Evolutionary conservation across 2,888 invertebrate genomes (phyloP), one percentile per base, ranked within the genome.

Genomic region (Parnassius mnemosyne): DNA sequence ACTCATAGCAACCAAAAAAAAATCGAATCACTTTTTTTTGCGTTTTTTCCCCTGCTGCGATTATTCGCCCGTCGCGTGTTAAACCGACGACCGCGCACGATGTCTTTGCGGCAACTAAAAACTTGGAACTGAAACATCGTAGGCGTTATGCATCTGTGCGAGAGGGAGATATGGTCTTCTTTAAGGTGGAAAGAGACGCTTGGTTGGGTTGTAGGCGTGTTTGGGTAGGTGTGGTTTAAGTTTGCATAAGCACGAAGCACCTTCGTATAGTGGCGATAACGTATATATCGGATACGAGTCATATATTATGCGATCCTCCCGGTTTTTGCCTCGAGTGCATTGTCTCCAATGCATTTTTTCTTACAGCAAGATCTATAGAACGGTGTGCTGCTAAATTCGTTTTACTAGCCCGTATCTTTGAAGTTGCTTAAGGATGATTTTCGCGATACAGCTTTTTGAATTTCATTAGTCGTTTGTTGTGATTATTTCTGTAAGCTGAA

Each of bases 31-130:
- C 55, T 70, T 75, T 77, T 77, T 79, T 71, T 66, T 71, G 68
- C 64, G 69, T 73, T 78, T 81, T 76, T 76, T 68, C 66, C 56
- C 58, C 64, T 66, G 47, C 54, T 61, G 57, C 68, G 67, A 68
- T 72, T 73, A 69, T 68, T 75, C 69, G 67, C 63, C 65, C 70
- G 73, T 68, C 71, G 64, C 47, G 69, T 62, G 67, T 71, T 72
- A 79, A 20, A 75, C 79, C 87, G 85, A 78, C 84, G 76, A 72
- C 76, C 78, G 77, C 75, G 75, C 69, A 66, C 87, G 83, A 75
- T 73, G 88, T 81, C 89, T 85, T 86, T 80, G 73, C 77, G 77
- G 74, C 82, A 79, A 91, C 90, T 91, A 91, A 91, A 91, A 91
- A 91, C 84, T 82, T 70, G 76, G 65, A 69, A 71, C 83, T 83